These are phyloP conservation scores for Leptopilina myrica DNA, from an alignment of 2,888 invertebrate species.

Conservation along the genomic window DNA sequence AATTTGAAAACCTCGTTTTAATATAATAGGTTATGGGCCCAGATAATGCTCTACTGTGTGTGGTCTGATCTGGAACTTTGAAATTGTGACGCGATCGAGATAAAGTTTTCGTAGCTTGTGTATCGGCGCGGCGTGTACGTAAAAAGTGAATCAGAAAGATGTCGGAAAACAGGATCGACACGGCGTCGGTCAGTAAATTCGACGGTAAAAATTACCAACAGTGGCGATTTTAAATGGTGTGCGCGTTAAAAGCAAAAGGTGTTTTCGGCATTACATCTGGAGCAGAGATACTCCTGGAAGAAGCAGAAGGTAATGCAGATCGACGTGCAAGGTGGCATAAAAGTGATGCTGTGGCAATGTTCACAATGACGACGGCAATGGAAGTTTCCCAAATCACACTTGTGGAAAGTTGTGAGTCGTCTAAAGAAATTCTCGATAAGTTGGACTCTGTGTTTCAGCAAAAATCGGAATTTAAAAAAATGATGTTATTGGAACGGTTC, in stretches of 20 bases:
- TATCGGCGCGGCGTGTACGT: too few relatives aligned
- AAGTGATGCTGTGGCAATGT: too few relatives aligned
- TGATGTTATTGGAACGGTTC: conserved; percentile 46
- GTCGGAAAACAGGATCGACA: conserved; percentile 41
- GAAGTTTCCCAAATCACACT: conserved; percentile 45
- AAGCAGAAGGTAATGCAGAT: too few relatives aligned
- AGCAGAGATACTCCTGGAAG: too few relatives aligned
- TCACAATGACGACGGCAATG: conserved; percentile 44
- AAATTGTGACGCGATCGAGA: too few relatives aligned
- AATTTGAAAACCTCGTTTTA: not conserved
- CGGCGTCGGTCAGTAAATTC: conserved; percentile 41
- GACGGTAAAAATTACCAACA: conserved; percentile 47
- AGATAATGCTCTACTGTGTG: conserved; percentile 1
- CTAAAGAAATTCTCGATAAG: conserved; percentile 44
- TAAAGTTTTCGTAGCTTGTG: too few relatives aligned
- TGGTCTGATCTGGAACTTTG: not conserved
- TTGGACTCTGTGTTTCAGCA: conserved; percentile 45
- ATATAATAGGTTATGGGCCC: conserved; percentile 11
- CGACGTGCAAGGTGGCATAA: too few relatives aligned
- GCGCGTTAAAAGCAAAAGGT: conserved; percentile 42
- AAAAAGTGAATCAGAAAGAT: not conserved
- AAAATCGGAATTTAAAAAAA: conserved; percentile 46
- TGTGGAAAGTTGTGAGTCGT: conserved; percentile 42
- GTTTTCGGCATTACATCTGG: too few relatives aligned
- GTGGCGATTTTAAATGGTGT: conserved; percentile 45